Base-by-base conservation (phyloP, 2,113 vertebrate genomes). In the Oceanites oceanicus region DNA sequence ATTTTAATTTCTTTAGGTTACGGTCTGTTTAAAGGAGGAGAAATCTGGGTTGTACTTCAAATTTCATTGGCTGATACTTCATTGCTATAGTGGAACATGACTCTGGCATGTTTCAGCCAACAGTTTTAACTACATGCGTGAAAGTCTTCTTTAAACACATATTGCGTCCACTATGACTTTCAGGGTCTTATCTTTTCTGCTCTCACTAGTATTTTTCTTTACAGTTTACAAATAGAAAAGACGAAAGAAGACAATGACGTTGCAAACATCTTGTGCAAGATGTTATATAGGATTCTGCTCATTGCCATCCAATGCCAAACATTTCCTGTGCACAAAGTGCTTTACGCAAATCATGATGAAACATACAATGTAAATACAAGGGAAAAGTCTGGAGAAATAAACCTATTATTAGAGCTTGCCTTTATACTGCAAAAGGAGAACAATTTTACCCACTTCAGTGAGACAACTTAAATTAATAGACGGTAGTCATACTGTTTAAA, bases 81-180 rank as follows among this genome's bases (percentile, higher is more conserved):
- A 67, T 61, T 89, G 38, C 44, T 92, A 59, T 91, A 81, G 77
- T 55, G 79, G 45, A 91, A 94, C 56, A 91, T 83, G 78, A 94
- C 63, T 96, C 63, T 12, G 13, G 49, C 11, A 58, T 21, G 8
- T 63, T 86, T 94, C 79, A 96, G 73, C 59, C 75, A 96, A 42
- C 30, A 74, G 42, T 66, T 94, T 95, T 92, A 92, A 88, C 62
- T 62, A 16, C 29, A 34, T 8, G n/a, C 19, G 66, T 62, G 42
- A 81, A 80, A 77, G 27, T 26, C 47, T 45, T 30, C 38, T 92
- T 86, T 55, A 66, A 83, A 58, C 29, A 76, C 8, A 23, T 18
- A 22, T 16, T 55, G 27, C 67, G n/a, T 30, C 73, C 52, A 68
- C 38, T 47, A 0, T 23, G 38, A 77, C 13, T 88, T 90, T 71